Evolutionary conservation across 92 coral and sea anemone species (phyloP).

Genomic region (Meandrina meandrites): DNA sequence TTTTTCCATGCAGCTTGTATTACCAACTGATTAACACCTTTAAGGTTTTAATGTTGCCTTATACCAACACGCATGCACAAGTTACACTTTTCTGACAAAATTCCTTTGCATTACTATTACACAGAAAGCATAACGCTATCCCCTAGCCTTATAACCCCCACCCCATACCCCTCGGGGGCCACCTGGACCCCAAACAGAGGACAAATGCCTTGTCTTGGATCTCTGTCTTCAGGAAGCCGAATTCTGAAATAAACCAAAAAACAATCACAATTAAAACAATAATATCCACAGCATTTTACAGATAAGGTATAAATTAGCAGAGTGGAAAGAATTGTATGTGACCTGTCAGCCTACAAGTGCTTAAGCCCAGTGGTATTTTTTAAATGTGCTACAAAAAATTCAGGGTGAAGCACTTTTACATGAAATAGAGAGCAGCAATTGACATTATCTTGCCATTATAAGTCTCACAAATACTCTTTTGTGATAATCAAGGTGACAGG

Average conservation of each 20-base stretch:
- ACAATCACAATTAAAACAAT: too few species aligned
- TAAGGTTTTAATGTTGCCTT: too few species aligned
- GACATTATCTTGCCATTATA: too few species aligned
- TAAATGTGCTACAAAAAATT: too few species aligned
- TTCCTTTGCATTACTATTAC: not conserved
- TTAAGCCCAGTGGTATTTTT: too few species aligned
- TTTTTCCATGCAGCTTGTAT: too few species aligned
- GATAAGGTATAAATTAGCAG: not conserved
- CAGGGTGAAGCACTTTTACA: too few species aligned
- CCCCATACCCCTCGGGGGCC: constrained; percentile 36
- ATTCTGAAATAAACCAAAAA: constrained; percentile 41
- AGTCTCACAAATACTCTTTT: too few species aligned
- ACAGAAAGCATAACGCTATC: constrained; percentile 63
- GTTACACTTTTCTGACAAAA: not conserved
- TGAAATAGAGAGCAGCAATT: too few species aligned
- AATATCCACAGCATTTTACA: not conserved
- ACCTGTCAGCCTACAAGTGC: too few species aligned
- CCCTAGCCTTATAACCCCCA: constrained; percentile 73
- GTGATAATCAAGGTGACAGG: too few species aligned
- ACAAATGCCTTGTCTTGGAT: constrained; percentile 62
- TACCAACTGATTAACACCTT: too few species aligned
- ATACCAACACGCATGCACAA: not conserved
- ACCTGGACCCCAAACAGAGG: constrained; percentile 83
- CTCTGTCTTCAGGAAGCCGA: constrained; percentile 73
- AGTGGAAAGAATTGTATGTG: not conserved